Base-by-base conservation (phyloP, 2,113 vertebrate genomes). In the Malaclemys terrapin region DNA sequence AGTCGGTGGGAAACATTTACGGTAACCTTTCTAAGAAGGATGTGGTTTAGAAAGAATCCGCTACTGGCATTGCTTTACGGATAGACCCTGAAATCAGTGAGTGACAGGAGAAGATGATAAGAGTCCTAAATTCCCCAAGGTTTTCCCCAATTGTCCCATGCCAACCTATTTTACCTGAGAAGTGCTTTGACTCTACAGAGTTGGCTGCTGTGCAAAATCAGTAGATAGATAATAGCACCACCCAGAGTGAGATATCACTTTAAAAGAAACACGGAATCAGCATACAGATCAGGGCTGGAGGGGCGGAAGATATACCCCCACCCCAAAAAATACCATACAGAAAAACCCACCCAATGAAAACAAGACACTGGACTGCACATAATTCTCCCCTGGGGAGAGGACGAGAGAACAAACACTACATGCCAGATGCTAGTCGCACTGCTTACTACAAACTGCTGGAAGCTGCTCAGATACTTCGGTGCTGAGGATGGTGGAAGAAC, bases 141-240 rank as follows among this genome's bases (percentile, higher is more conserved):
- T 2, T 72, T 72, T 22, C 5, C n/a, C 11, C 7, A 8, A 38
- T 29, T 72, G 45, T 38, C 19, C 54, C 42, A 3, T 2, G 0
- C 3, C 29, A 78, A 31, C 69, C 49, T 35, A 0, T 35, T 4
- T 82, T 45, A 8, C 11, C 29, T 14, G 22, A 0, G 0, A 29
- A 76, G 25, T 9, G 6, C 25, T 20, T 1, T 12, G 22, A 1
- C 29, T 50, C 3, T 1, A 78, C 5, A 13, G 8, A 49, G n/a
- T 38, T 38, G 9, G 65, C 4, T 72, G 9, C n/a, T 38, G 10
- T 38, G 65, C 65, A 69, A 69, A 69, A 17, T 14, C 31, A 38
- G 22, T 57, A 25, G 54, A 24, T 35, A 72, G 65, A 72, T 22
- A 72, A 72, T 11, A 72, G 65, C 17, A 72, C 38, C 65, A 38